Evolutionary conservation across 2,888 invertebrate species (phyloP), one percentile per base, ranked within the genome.

Genomic region (Ceratothoa steindachneri): DNA sequence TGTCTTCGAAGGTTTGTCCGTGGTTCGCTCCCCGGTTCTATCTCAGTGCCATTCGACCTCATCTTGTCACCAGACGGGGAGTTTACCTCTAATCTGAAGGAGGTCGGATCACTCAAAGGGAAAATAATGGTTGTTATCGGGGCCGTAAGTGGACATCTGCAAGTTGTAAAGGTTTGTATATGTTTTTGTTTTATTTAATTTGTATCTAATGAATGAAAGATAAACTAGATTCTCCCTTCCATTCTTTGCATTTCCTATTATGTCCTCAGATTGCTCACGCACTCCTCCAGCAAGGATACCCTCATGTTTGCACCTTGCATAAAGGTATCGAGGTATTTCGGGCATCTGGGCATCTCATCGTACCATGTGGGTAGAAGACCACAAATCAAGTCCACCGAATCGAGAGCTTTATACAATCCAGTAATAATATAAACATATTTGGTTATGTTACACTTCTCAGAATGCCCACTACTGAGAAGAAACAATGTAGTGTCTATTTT

Each of bases 41-140:
- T 95, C 69, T 96, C 95, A 85, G 90, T 97, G 82, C 95, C 96
- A 1, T 93, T 92, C 85, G 90, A 91, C 65, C 90, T 91, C 22
- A 90, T 94, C 0, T 89, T 91, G 81, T 83, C 83, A 30, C 84
- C 92, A 5, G 90, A 92, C 80, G 88, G 89, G 15, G 85, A 92
- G 2, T 90, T 92, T 12, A 85, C 89, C 1, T 85, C 88, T 68
- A 87, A 87, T 73, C 85, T 86, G 4, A 84, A 82, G 19, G 80
- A 81, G 5, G 66, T 74, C 19, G 88, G 88, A 29, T 88, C 89
- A 15, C 55, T 88, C 81, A 88, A 88, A 81, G 86, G 87, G 31
- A 89, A 88, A 83, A 88, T 90, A 53, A 88, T 95, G 66, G 90
- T 92, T 1, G 88, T 96, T 52, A 89, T 94, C 12, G 92, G 95